Evolutionary conservation across 2,797 vertebrate genomes (phyloP), one percentile per base, ranked within the genome.

Genomic region (Cyprinodon diabolis): DNA sequence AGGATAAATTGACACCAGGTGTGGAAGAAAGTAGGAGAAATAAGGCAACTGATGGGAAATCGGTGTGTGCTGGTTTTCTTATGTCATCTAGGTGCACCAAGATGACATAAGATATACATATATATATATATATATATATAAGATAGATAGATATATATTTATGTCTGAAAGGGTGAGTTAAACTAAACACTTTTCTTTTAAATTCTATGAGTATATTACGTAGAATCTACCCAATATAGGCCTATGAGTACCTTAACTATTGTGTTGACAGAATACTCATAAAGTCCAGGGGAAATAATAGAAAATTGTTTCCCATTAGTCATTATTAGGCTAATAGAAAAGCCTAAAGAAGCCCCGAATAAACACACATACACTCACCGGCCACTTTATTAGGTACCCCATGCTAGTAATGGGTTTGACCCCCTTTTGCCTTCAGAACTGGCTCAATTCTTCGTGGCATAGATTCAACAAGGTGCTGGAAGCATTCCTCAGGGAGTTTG

Each of bases 1-100:
- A 86, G 74, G 84, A 82, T 84, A 69, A 49, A 84, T 85, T 77
- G 79, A 84, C 82, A 84, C 56, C 87, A 91, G 87, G 87, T 90
- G 87, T 78, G 71, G 43, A 13, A 67, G 79, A 60, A 80, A 65
- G 40, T 66, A n/a, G 14, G 45, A 12, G 76, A 66, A 87, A 87
- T 87, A 72, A 86, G 84, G 78, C 11, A 52, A 73, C 63, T 81
- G 80, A 77, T 76, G 79, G 83, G 80, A 85, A 92, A 89, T 90
- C 81, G 80, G 70, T 69, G 45, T 40, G 40, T 52, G 19, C 14
- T 4, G 4, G 52, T 47, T 68, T 72, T 79, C 23, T 56, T n/a
- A 45, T 71, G 68, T 71, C 74, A 77, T 79, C 62, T 43, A 23
- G 15, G 45, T 74, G 62, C 71, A 75, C 54, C 0, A 5, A 51